Conservation (phyloP, 2,797 vertebrate genomes). For the Helostoma temminkii region DNA sequence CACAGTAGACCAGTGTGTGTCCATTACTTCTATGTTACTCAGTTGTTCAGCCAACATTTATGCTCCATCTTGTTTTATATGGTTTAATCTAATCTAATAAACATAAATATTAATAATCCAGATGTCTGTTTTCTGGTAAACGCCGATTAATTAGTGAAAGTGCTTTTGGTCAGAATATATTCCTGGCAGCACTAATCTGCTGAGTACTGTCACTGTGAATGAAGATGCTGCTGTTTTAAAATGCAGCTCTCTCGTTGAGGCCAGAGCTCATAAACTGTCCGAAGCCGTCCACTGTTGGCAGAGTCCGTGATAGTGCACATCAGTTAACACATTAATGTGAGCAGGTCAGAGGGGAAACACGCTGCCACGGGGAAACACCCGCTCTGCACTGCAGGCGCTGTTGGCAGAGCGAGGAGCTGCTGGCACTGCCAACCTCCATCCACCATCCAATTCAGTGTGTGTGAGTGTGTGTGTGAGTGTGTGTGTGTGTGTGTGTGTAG, state of each 20-base stretch:
- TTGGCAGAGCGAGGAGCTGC: slow-evolving; percentile 40
- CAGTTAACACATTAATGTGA: slow-evolving; percentile 55
- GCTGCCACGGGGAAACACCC: slow-evolving; percentile 42
- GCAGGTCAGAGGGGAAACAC: slow-evolving; percentile 39
- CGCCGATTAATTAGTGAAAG: background rate
- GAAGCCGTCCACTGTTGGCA: slow-evolving; percentile 28
- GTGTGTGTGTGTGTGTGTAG: slow-evolving; percentile 24
- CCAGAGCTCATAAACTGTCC: slow-evolving; percentile 1
- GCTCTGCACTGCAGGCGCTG: slow-evolving; percentile 14
- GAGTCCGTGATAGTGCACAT: background rate
- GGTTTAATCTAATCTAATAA: no score
- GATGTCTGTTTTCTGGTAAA: background rate
- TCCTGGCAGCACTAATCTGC: background rate
- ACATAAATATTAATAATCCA: background rate
- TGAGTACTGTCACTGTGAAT: background rate
- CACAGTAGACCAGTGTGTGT: background rate
- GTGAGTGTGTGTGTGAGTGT: slow-evolving; percentile 5
- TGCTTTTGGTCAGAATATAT: background rate
- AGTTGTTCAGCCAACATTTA: no score
- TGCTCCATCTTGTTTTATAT: no score
- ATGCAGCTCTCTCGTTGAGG: background rate
- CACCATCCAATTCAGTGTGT: slow-evolving; percentile 12
- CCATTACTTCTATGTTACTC: no score
- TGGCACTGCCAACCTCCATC: slow-evolving; percentile 38
- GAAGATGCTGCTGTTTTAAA: background rate